Evolutionary conservation across 2,888 invertebrate species (phyloP).

Genomic region (Bruchidius siliquastri): DNA sequence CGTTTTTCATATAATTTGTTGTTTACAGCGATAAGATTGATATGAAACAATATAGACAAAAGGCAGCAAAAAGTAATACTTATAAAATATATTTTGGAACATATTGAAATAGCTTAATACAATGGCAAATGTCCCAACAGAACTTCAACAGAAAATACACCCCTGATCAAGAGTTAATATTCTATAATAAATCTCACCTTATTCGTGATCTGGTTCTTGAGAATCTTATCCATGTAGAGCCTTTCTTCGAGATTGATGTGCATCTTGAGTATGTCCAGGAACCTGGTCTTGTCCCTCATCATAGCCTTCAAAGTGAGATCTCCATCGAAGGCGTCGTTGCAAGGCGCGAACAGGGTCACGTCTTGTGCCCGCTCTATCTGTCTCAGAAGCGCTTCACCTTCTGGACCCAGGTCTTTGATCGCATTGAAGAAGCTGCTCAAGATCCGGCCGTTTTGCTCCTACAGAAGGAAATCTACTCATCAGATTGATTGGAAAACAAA

Average conservation of each 20-base stretch:
- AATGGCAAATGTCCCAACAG: too few species aligned
- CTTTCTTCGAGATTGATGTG: constrained; percentile 72
- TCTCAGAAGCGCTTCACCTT: constrained; percentile 69
- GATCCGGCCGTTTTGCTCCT: constrained; percentile 71
- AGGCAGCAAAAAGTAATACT: too few species aligned
- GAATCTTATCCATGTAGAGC: constrained; percentile 70
- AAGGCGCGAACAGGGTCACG: constrained; percentile 84
- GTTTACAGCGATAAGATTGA: too few species aligned
- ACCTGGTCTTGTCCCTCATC: constrained; percentile 62
- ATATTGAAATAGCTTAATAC: too few species aligned
- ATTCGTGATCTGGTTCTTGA: constrained; percentile 54
- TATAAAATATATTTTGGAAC: too few species aligned
- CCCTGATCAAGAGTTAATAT: too few species aligned
- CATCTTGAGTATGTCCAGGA: constrained; percentile 74
- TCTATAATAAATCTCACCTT: too few species aligned
- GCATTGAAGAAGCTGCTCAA: constrained; percentile 78
- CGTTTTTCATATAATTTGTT: too few species aligned
- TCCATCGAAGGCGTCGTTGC: constrained; percentile 80
- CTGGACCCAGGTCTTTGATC: constrained; percentile 63
- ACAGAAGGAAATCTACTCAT: neutral
- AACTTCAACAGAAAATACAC: too few species aligned
- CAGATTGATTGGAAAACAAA: too few species aligned
- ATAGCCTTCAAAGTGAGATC: constrained; percentile 65
- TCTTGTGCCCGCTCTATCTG: constrained; percentile 66
- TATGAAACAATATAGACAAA: too few species aligned